phyloP scores from a whole-genome alignment of 1,140 invertebrate species.

The Orussus abietinus region DNA sequence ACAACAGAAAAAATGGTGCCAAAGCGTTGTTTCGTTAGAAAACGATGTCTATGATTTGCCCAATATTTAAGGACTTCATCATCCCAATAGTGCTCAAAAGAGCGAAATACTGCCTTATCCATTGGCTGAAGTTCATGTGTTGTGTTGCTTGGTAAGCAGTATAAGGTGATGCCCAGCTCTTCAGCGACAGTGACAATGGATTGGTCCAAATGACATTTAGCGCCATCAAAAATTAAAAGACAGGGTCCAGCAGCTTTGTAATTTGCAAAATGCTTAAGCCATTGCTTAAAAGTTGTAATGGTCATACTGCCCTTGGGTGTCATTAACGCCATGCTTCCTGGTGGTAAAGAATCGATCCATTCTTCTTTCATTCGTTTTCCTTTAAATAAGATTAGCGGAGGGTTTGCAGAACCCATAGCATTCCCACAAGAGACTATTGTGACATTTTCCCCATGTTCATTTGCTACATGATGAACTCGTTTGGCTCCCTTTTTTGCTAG shows the following conservation, averaged over 20 bases:
- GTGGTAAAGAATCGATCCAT: constrained; percentile 32
- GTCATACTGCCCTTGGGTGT: constrained; percentile 43
- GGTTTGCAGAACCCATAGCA: constrained; percentile 34
- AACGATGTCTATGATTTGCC: constrained; percentile 20
- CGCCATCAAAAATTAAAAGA: constrained; percentile 44
- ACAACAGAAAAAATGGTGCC: constrained; percentile 32
- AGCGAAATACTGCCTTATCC: constrained; percentile 36
- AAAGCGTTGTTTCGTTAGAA: constrained; percentile 32
- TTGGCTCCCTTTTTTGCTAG: constrained; percentile 36
- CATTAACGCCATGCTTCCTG: constrained; percentile 29
- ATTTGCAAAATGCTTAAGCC: constrained; percentile 34
- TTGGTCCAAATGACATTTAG: constrained; percentile 33
- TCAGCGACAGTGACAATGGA: constrained; percentile 33
- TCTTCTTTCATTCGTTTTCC: constrained; percentile 33
- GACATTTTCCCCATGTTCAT: constrained; percentile 43
- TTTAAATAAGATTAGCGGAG: constrained; percentile 45
- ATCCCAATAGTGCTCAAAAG: constrained; percentile 43
- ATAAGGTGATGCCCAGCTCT: constrained; percentile 30
- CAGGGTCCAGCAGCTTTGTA: constrained; percentile 29
- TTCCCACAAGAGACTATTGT: constrained; percentile 42
- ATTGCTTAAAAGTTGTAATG: constrained; percentile 30
- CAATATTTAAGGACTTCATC: constrained; percentile 28
- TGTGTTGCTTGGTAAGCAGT: constrained; percentile 40
- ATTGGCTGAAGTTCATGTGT: constrained; percentile 45
- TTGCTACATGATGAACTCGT: constrained; percentile 37